Evolutionary conservation across 2,888 invertebrate species (phyloP).

Genomic region (Tipula lateralis): DNA sequence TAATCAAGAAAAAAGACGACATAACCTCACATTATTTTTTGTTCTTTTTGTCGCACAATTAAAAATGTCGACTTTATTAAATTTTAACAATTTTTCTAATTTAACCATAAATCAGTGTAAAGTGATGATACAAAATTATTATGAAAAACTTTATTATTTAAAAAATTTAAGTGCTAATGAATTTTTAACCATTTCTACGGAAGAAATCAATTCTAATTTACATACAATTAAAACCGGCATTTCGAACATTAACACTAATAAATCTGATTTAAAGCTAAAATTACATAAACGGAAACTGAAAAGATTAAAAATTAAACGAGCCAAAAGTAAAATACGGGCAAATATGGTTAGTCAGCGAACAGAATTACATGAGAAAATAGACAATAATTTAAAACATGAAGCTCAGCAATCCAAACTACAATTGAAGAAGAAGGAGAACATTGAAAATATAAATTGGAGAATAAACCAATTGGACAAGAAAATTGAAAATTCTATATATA

Average conservation of each 20-base stretch:
- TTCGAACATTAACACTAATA: not conserved
- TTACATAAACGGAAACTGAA: not conserved
- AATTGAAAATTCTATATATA: not conserved
- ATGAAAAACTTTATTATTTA: not conserved
- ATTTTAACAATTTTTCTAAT: not conserved
- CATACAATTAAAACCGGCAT: not conserved
- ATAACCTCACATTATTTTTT: not conserved
- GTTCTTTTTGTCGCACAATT: not conserved
- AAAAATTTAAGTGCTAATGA: not conserved
- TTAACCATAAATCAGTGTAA: not conserved
- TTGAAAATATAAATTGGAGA: not conserved
- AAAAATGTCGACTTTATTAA: not conserved
- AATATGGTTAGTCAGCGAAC: not conserved
- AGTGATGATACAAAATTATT: not conserved
- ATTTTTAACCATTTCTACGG: not conserved
- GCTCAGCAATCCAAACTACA: not conserved
- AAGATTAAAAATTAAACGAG: not conserved
- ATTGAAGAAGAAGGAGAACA: not conserved
- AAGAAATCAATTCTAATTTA: not conserved
- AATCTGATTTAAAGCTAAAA: not conserved
- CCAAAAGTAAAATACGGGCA: not conserved
- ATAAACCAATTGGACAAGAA: not conserved
- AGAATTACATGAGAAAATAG: not conserved
- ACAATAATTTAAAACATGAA: not conserved
- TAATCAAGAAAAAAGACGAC: not conserved